Evolutionary conservation across 1,140 invertebrate species (phyloP).

Genomic region (Parapsyche elsis): DNA sequence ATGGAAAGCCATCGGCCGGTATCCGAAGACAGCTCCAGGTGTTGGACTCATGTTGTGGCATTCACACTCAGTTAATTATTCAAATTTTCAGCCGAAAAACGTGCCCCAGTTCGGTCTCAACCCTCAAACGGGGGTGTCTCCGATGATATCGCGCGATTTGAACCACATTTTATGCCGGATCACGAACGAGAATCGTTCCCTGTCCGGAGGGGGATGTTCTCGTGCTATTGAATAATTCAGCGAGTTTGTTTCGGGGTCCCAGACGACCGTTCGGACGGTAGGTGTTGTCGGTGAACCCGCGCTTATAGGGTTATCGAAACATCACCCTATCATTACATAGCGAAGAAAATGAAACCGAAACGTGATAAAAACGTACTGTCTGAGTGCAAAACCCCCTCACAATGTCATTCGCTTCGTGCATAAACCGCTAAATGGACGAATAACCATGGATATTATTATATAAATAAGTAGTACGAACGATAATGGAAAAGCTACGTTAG

Average conservation of each 20-base stretch:
- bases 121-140: not conserved
- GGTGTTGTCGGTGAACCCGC: not conserved
- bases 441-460: too few relatives aligned
- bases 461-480: not conserved
- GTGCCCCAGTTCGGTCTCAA: conserved; percentile 9
- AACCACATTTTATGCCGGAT: conserved; percentile 30
- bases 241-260: conserved; percentile 7
- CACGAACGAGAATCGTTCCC: conserved; percentile 29
- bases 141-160: not conserved
- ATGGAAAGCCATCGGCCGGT: too few relatives aligned
- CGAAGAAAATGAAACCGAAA: too few relatives aligned
- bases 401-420: too few relatives aligned
- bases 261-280: not conserved
- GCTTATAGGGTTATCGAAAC: not conserved
- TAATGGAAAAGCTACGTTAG: not conserved
- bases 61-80: not conserved
- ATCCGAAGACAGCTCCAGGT: conserved; percentile 11
- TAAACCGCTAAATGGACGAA: too few relatives aligned
- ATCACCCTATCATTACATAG: too few relatives aligned
- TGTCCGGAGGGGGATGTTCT: not conserved
- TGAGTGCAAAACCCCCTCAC: too few relatives aligned
- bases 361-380: too few relatives aligned
- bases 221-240: conserved; percentile 32
- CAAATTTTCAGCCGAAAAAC: conserved; percentile 17
- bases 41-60: conserved; percentile 12